phyloP scores from a whole-genome alignment of 2,888 invertebrate species.

The Tinea trinotella region DNA sequence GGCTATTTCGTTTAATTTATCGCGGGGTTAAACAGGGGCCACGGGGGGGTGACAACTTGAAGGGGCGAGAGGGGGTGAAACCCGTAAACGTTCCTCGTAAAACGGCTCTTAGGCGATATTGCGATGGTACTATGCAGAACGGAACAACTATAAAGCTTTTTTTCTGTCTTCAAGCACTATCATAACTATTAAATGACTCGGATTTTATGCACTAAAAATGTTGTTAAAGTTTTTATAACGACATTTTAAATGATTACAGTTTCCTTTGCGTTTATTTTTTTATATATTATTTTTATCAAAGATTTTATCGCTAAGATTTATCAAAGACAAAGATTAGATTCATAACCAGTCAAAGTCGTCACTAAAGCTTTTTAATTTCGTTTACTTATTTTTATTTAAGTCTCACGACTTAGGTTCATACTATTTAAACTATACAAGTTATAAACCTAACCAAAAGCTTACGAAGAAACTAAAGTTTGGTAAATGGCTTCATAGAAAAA shows the following conservation, averaged over 20 bases:
- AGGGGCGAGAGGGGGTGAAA: conserved; percentile 24
- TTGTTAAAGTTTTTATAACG: background rate
- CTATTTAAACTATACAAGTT: too few relatives aligned
- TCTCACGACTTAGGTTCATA: too few relatives aligned
- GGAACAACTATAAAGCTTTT: background rate
- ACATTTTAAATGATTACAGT: background rate
- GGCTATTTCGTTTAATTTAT: conserved; percentile 43
- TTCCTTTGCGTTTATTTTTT: background rate
- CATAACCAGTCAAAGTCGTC: too few relatives aligned
- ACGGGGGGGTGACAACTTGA: conserved; percentile 19
- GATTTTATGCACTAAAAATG: background rate
- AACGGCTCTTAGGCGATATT: conserved; percentile 32
- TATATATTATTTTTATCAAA: too few relatives aligned
- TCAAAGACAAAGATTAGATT: too few relatives aligned
- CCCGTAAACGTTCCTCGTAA: conserved; percentile 24
- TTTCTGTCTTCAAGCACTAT: background rate
- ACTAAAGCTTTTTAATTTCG: too few relatives aligned
- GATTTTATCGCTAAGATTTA: too few relatives aligned
- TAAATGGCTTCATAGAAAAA: too few relatives aligned
- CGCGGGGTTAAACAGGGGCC: conserved; percentile 23
- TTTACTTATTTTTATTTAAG: too few relatives aligned
- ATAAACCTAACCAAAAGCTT: too few relatives aligned
- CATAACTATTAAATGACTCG: background rate
- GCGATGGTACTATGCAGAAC: conserved; percentile 20
- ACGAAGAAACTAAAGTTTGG: too few relatives aligned